phyloP scores from a whole-genome alignment of 2,113 vertebrate species.

The Coptodon rendalli region DNA sequence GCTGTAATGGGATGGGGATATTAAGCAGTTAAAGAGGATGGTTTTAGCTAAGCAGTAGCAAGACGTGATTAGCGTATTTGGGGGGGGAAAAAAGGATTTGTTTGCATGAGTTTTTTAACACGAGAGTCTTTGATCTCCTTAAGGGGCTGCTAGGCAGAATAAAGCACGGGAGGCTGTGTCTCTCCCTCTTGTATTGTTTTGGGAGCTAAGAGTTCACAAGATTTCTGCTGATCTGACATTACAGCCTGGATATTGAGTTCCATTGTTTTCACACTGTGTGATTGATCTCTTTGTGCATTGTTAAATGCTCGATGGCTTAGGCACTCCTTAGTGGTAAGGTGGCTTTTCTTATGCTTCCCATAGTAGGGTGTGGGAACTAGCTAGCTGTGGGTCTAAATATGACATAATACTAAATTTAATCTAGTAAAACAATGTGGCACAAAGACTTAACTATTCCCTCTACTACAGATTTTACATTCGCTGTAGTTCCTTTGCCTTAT shows the following conservation, averaged over 20 bases:
- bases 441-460: not conserved
- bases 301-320: not conserved
- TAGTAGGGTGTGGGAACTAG: not conserved
- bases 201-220: not conserved
- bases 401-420: not conserved
- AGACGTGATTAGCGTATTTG: constrained; percentile 33
- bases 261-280: constrained; percentile 5
- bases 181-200: not conserved
- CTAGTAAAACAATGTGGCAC: not conserved
- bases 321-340: not conserved
- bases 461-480: not conserved
- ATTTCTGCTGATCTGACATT: constrained; percentile 45
- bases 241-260: constrained; percentile 10
- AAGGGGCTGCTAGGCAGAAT: constrained; percentile 10
- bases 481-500: not conserved
- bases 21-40: constrained; percentile 42
- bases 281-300: constrained; percentile 1
- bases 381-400: not conserved
- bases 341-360: not conserved
- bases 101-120: constrained; percentile 46
- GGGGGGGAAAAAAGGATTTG: not conserved
- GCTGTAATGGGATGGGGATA: constrained; percentile 52
- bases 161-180: not conserved
- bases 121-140: constrained; percentile 42
- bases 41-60: constrained; percentile 37